These are phyloP conservation scores for Eurystomus glaucurus DNA, from an alignment of 2,797 vertebrate genomes.

Conservation along the genomic window DNA sequence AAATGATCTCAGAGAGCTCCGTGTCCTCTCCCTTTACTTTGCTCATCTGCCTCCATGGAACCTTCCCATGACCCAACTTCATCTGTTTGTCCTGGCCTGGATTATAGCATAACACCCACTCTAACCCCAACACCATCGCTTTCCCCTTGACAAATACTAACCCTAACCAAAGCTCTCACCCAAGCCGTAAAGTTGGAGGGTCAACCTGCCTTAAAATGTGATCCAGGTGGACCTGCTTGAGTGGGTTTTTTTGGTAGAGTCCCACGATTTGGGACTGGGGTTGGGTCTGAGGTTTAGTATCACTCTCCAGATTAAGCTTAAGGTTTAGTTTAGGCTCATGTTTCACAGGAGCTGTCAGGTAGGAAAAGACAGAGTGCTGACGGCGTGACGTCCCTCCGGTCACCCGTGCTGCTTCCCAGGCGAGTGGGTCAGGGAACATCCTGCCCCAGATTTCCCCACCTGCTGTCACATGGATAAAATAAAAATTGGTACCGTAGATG, in stretches of 20 bases:
- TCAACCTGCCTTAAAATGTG: background rate
- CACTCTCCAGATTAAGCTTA: background rate
- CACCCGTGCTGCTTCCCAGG: background rate
- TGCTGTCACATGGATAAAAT: background rate
- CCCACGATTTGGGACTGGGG: background rate
- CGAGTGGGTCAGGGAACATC: rapidly evolving
- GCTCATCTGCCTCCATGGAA: background rate
- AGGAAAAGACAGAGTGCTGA: background rate
- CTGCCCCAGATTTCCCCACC: background rate
- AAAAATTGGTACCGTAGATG: background rate
- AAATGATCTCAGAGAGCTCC: background rate
- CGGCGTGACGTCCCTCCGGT: background rate
- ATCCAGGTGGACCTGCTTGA: background rate
- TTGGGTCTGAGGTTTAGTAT: background rate
- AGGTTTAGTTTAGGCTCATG: background rate
- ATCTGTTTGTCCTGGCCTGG: background rate
- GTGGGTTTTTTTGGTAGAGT: background rate
- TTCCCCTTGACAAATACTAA: background rate
- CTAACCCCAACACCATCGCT: background rate
- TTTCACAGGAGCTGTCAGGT: background rate
- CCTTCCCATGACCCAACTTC: background rate
- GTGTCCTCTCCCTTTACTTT: background rate
- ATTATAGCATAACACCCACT: background rate
- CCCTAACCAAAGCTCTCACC: background rate
- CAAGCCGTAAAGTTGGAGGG: background rate